Percentiles rank a stretch among this genome's conserved stretches.
These are phyloP conservation scores for Tetramorium bicarinatum DNA, from an alignment of 2,888 invertebrate genomes.

Conservation along the genomic window DNA sequence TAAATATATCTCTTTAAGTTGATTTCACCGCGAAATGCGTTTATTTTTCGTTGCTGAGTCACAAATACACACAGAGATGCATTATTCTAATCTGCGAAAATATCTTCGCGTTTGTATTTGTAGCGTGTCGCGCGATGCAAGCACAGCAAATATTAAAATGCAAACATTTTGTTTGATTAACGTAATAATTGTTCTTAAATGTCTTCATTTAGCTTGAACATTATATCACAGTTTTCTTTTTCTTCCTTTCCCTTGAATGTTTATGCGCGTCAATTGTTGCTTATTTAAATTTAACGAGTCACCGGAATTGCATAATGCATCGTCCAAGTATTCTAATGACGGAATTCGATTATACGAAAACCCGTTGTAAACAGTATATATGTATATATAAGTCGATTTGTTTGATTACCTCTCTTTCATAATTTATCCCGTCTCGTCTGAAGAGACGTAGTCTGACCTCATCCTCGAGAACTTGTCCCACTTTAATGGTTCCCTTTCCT, in stretches of 20 bases:
- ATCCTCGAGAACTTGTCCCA: slow-evolving; percentile 82
- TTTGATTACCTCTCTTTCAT: slow-evolving; percentile 3
- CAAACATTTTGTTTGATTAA: not conserved
- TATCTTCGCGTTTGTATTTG: not conserved
- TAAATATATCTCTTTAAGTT: not conserved
- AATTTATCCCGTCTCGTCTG: slow-evolving; percentile 32
- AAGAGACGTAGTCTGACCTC: slow-evolving; percentile 76
- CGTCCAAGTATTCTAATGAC: not conserved
- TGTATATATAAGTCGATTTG: not conserved
- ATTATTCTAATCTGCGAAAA: slow-evolving; percentile 4
- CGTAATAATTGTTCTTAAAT: not conserved
- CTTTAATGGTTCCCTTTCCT: slow-evolving; percentile 67
- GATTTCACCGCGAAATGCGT: not conserved
- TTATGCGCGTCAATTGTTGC: not conserved
- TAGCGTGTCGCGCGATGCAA: not conserved
- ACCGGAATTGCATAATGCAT: slow-evolving; percentile 1
- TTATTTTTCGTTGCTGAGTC: slow-evolving; percentile 5
- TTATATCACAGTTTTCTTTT: not conserved
- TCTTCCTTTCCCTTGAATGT: not conserved
- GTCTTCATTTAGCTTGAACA: not conserved
- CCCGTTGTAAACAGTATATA: too few species aligned
- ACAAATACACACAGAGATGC: not conserved
- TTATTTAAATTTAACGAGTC: slow-evolving; percentile 20
- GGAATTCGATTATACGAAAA: not conserved
- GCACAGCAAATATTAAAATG: not conserved